These are phyloP conservation scores for Drosophila parabipectinata DNA, from an alignment of 1,140 invertebrate genomes.

Conservation along the genomic window DNA sequence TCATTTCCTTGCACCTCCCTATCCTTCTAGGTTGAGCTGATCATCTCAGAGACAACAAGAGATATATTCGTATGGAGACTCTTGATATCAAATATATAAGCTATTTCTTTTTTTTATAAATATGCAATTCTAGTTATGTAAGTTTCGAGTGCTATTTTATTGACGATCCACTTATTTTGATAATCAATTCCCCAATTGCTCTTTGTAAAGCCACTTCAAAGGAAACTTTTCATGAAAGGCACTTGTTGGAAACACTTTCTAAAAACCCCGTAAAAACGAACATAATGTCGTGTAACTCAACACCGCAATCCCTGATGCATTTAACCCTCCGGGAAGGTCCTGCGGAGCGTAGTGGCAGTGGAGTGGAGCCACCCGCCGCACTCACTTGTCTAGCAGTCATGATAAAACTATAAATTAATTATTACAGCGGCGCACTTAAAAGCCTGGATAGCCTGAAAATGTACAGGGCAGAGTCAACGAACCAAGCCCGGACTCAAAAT, in stretches of 20 bases:
- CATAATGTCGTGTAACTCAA: conserved; percentile 22
- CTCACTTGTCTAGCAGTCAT: conserved; percentile 73
- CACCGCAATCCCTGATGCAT: conserved; percentile 15
- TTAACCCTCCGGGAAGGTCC: conserved; percentile 8
- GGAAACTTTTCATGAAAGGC: neutral
- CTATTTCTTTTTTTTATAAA: neutral
- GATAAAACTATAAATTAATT: conserved; percentile 84
- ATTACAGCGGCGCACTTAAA: conserved; percentile 82
- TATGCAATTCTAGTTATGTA: too few species aligned
- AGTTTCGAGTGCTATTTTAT: neutral
- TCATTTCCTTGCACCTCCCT: too few species aligned
- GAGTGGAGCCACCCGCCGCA: conserved; percentile 22
- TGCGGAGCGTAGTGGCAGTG: neutral
- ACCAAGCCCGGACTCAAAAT: neutral
- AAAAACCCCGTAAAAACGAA: neutral
- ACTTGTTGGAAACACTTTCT: conserved; percentile 14
- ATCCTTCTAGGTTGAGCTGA: too few species aligned
- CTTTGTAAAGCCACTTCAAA: conserved; percentile 8
- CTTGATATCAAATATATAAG: too few species aligned
- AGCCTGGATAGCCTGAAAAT: conserved; percentile 28
- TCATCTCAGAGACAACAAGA: too few species aligned
- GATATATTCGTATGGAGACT: too few species aligned
- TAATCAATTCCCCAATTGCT: conserved; percentile 5
- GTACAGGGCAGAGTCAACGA: neutral
- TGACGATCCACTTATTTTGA: neutral